Percentiles rank a stretch among this genome's conserved stretches.
Conservation (phyloP, 2,113 vertebrate species). For the Scolopax mira region DNA sequence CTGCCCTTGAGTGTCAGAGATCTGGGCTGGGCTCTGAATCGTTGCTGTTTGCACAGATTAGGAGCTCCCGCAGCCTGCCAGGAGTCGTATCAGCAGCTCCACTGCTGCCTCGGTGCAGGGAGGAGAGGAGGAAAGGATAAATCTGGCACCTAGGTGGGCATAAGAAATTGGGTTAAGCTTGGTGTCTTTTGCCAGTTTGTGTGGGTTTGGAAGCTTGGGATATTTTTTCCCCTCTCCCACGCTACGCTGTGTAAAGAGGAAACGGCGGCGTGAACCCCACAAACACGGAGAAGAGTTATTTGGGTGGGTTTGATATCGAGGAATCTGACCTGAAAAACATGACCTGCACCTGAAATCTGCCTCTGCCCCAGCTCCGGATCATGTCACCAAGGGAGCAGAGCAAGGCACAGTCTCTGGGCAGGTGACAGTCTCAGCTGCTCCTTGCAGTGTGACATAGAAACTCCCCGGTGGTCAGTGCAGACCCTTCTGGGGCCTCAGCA, state of each 20-base stretch:
- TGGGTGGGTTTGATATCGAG: not conserved
- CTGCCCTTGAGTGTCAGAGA: not conserved
- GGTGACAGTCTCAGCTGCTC: not conserved
- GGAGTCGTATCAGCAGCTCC: accelerated
- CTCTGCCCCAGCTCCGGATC: not conserved
- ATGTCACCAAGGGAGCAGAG: not conserved
- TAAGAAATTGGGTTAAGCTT: not conserved
- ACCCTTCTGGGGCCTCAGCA: not conserved
- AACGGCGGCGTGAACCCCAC: accelerated
- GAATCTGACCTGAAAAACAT: not conserved
- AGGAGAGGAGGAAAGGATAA: not conserved
- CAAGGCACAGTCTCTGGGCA: not conserved
- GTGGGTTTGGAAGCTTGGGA: not conserved
- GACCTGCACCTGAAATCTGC: accelerated
- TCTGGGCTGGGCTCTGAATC: not conserved
- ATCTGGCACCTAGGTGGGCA: not conserved
- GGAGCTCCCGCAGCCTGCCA: accelerated
- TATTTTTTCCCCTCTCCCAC: accelerated
- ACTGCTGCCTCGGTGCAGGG: not conserved
- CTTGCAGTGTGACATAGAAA: not conserved
- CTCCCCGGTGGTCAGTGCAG: accelerated
- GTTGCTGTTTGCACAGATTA: not conserved
- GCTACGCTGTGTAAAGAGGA: not conserved
- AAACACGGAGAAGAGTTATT: accelerated
- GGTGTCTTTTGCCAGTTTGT: accelerated